phyloP scores from a whole-genome alignment of 2,797 vertebrate genomes.

The Gambusia yucatana region DNA sequence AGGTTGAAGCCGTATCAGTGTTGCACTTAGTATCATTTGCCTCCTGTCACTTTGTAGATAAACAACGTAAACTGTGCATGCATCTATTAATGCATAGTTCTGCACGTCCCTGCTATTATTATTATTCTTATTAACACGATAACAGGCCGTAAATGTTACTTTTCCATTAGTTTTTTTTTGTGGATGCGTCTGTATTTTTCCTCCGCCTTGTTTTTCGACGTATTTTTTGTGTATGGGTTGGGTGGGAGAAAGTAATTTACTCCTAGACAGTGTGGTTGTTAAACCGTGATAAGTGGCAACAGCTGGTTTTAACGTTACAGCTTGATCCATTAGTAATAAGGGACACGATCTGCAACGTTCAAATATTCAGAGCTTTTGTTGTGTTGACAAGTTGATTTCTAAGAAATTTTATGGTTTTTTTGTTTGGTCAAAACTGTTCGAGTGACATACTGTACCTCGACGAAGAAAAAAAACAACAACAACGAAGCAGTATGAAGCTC shows the following conservation, averaged over 20 bases:
- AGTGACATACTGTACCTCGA: not conserved
- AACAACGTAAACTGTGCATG: constrained; percentile 42
- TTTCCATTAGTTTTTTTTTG: constrained; percentile 29
- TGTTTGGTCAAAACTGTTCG: not conserved
- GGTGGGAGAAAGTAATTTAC: constrained; percentile 11
- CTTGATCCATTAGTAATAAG: constrained; percentile 2
- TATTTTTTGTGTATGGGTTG: not conserved
- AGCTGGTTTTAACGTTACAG: constrained; percentile 9
- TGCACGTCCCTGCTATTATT: constrained; percentile 8
- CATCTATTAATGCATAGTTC: constrained; percentile 41
- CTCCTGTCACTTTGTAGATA: constrained; percentile 37
- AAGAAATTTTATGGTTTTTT: not conserved
- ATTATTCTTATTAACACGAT: constrained; percentile 36
- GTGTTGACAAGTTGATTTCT: constrained; percentile 6
- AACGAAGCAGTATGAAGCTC: not conserved
- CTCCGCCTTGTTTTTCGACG: not conserved
- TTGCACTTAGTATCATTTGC: constrained; percentile 37
- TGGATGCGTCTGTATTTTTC: constrained; percentile 11
- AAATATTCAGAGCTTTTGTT: constrained; percentile 1
- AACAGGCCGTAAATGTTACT: constrained; percentile 39
- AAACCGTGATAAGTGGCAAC: constrained; percentile 19
- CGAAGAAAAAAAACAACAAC: not conserved
- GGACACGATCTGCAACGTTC: not conserved
- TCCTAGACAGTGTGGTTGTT: constrained; percentile 8
- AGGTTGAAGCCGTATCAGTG: constrained; percentile 21